Evolutionary conservation across 2,113 vertebrate genomes (phyloP), one percentile per base, ranked within the genome.

Genomic region (Furnarius figulus): DNA sequence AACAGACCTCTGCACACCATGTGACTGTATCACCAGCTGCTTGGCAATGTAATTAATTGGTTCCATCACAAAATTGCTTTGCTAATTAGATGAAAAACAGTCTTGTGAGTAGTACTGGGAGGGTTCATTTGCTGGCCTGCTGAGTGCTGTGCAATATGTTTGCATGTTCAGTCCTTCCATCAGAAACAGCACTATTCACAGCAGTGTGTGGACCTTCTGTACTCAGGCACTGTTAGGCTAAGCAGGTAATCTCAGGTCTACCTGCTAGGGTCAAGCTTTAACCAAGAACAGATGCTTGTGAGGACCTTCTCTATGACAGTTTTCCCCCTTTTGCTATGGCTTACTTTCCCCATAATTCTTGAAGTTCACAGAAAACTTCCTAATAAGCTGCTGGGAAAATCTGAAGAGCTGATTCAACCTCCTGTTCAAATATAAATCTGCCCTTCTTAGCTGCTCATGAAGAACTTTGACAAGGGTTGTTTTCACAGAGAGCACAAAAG

Each of bases 11-110:
- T 87, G 46, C 61, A 79, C 22, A 28, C 63, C 8, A 3, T 5
- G 13, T 66, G 28, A 59, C 90, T 58, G 28, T 78, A 52, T 81
- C 81, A 81, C 65, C 95, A 92, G 78, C 84, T 82, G 83, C 80
- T 85, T 88, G 65, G 94, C 75, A 85, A 77, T 79, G 89, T 93
- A 93, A 96, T 97, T 92, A 97, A 95, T 94, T 92, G 85, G 93
- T 92, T 75, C 50, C 72, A 87, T 96, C 94, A 86, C 65, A 85
- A 74, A 96, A 94, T 78, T 83, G 75, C 76, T 79, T 84, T 87
- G 42, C 95, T 97, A 97, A 97, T 97, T 96, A 94, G 77, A 74
- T 46, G 71, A 88, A 87, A 96, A 93, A 92, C 76, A 94, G 79
- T 87, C 95, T 80, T 94, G 75, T 52, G 79, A 94, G 84, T 58